Evolutionary conservation across 1,140 invertebrate genomes (phyloP).

Genomic region (Venturia canescens): DNA sequence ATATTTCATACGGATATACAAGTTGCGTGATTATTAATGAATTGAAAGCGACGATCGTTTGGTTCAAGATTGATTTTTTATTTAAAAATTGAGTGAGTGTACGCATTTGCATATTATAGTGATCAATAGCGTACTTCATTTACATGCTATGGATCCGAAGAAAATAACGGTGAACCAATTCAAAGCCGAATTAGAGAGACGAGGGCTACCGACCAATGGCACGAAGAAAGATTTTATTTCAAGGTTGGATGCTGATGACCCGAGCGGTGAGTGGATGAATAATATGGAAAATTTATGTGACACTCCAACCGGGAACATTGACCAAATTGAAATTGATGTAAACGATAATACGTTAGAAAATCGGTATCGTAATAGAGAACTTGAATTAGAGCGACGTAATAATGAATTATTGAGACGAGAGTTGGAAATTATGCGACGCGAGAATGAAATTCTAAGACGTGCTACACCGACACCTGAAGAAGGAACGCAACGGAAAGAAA

Average conservation of each 20-base stretch:
- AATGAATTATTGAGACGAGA: constrained; percentile 35
- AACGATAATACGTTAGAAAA: neutral
- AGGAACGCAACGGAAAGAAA: constrained; percentile 17
- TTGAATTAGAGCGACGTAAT: constrained; percentile 23
- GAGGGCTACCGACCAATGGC: constrained; percentile 22
- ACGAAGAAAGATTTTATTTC: constrained; percentile 35
- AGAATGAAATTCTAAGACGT: constrained; percentile 21
- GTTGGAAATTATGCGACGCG: constrained; percentile 28
- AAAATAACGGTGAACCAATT: constrained; percentile 6
- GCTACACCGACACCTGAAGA: neutral
- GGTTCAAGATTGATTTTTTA: neutral
- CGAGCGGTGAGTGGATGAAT: constrained; percentile 34
- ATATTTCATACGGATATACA: neutral
- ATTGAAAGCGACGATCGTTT: neutral
- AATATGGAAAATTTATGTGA: neutral
- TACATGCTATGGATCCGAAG: constrained; percentile 23
- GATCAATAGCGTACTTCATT: too few relatives aligned
- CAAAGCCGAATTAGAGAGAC: constrained; percentile 23
- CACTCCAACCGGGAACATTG: neutral
- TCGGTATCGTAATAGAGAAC: constrained; percentile 25
- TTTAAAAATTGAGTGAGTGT: neutral
- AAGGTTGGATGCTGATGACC: constrained; percentile 29
- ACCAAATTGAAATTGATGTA: neutral
- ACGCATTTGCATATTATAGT: too few relatives aligned
- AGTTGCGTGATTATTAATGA: neutral